Evolutionary conservation across 2,888 invertebrate genomes (phyloP).

Genomic region (Kuschelorhynchus macadamiae): DNA sequence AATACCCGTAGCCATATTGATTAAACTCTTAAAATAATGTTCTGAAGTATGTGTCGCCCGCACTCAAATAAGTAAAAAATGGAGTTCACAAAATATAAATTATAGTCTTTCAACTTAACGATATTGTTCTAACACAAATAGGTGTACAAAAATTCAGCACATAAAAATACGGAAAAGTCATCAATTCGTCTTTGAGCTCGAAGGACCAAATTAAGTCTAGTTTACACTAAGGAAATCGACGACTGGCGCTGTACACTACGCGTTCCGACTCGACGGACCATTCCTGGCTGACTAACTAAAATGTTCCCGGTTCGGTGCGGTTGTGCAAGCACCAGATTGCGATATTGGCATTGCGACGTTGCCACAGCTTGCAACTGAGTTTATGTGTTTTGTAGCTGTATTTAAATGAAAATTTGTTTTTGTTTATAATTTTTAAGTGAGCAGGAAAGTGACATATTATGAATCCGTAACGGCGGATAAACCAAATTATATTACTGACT

Average conservation of each 20-base stretch:
- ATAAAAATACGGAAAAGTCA: conserved; percentile 16
- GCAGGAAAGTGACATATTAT: too few species aligned
- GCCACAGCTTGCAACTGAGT: conserved; percentile 8
- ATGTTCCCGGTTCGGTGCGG: conserved; percentile 30
- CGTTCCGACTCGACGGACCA: conserved; percentile 19
- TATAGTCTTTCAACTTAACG: neutral
- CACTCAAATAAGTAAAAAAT: conserved; percentile 14
- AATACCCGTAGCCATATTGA: conserved; percentile 22
- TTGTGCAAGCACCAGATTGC: conserved; percentile 43
- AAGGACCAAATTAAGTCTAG: conserved; percentile 7
- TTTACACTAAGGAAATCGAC: conserved; percentile 23
- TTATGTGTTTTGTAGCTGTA: too few species aligned
- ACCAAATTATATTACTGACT: too few species aligned
- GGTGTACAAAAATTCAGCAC: conserved; percentile 7
- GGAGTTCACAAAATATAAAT: conserved; percentile 16
- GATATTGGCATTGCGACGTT: conserved; percentile 39
- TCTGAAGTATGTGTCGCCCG: conserved; percentile 12
- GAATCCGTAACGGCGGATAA: too few species aligned
- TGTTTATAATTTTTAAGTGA: neutral
- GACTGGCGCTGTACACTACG: conserved; percentile 2
- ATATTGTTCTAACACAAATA: conserved; percentile 1
- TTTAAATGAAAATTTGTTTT: neutral
- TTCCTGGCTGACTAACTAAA: conserved; percentile 44
- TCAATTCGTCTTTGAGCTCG: conserved; percentile 4
- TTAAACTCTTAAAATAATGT: conserved; percentile 31